Conservation (phyloP, 2,113 vertebrate species). For the Mormyrus lacerda region DNA sequence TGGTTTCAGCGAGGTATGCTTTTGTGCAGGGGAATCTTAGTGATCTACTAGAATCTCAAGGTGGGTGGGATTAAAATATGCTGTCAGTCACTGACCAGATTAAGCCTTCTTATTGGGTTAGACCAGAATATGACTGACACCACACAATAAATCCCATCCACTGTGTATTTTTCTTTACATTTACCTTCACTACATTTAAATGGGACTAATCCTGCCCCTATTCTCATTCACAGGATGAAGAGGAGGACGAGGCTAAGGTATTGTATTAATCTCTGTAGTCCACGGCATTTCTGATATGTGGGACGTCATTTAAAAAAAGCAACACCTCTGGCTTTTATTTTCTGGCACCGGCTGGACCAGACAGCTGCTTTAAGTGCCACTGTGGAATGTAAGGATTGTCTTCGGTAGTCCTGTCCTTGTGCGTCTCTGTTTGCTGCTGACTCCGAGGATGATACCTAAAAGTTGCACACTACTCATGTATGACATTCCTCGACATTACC, state of each 20-base stretch:
- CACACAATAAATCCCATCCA: neutral
- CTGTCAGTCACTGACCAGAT: neutral
- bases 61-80: neutral
- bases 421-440: neutral
- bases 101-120: neutral
- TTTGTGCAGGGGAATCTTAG: neutral
- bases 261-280: neutral
- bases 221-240: conserved; percentile 32
- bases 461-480: neutral
- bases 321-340: neutral
- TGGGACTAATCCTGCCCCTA: neutral
- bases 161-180: neutral
- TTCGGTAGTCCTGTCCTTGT: neutral
- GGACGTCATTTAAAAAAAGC: neutral
- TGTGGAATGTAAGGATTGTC: neutral
- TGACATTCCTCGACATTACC: neutral
- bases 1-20: neutral
- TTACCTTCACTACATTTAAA: neutral
- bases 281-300: neutral
- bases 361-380: neutral
- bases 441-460: neutral
- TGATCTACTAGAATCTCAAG: neutral
- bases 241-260: conserved; percentile 22
- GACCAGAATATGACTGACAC: neutral
- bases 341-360: neutral